Evolutionary conservation across 64 coral and sea anemone species (phyloP).

Genomic region (Pocillopora damicornis): DNA sequence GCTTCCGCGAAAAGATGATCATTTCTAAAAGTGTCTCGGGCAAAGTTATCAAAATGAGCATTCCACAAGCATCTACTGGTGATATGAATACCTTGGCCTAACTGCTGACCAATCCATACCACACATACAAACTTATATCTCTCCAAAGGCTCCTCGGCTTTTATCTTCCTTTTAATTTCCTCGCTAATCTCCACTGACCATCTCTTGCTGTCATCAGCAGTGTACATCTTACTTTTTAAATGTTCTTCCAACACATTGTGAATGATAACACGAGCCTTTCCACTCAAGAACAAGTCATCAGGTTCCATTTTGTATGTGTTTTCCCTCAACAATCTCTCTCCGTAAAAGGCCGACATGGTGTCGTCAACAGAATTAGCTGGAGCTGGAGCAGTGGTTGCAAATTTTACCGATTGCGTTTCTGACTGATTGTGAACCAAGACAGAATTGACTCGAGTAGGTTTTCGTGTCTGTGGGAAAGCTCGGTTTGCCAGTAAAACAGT

Average conservation of each 20-base stretch:
- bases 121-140: slow-evolving; percentile 60
- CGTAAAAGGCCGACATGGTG: neutral
- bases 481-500: slow-evolving; percentile 4
- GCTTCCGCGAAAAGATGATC: slow-evolving; percentile 58
- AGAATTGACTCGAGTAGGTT: neutral
- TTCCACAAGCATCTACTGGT: slow-evolving; percentile 62
- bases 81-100: slow-evolving; percentile 44
- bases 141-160: neutral
- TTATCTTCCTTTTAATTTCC: slow-evolving; percentile 48
- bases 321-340: neutral
- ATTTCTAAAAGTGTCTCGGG: slow-evolving; percentile 1
- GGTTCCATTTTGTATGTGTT: slow-evolving; percentile 58
- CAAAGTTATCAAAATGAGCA: slow-evolving; percentile 50
- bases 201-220: slow-evolving; percentile 23
- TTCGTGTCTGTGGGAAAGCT: neutral
- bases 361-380: neutral
- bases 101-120: slow-evolving; percentile 39
- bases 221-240: slow-evolving; percentile 36
- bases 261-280: slow-evolving; percentile 2
- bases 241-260: slow-evolving; percentile 18
- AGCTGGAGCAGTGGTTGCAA: neutral
- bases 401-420: neutral
- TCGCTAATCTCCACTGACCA: slow-evolving; percentile 43
- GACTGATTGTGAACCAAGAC: neutral
- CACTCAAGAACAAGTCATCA: slow-evolving; percentile 4